phyloP scores from a whole-genome alignment of 2,888 invertebrate genomes.

The Troglohyphantes excavatus region DNA sequence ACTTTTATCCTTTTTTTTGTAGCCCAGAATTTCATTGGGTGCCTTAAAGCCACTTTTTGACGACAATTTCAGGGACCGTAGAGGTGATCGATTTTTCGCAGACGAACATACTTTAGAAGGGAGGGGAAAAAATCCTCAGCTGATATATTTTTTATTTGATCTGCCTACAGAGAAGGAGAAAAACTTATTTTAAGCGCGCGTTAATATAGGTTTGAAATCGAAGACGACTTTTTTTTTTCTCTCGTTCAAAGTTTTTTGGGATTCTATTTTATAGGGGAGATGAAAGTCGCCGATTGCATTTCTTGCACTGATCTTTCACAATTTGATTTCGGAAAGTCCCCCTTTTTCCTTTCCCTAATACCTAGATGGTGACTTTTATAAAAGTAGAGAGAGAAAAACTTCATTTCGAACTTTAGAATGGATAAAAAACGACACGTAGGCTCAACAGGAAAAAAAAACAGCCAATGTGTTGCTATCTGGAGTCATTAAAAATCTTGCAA shows the following conservation, averaged over 20 bases:
- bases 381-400: not conserved
- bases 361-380: constrained; percentile 11
- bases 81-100: constrained; percentile 72
- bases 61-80: constrained; percentile 75
- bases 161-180: constrained; percentile 33
- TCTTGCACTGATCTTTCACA: constrained; percentile 60
- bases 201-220: constrained; percentile 75
- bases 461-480: not conserved
- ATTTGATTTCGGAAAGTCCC: constrained; percentile 61
- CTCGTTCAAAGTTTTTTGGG: constrained; percentile 23
- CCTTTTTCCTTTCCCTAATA: constrained; percentile 24
- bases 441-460: not conserved
- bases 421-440: not conserved
- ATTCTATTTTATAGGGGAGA: constrained; percentile 64
- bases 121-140: constrained; percentile 30
- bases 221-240: constrained; percentile 49
- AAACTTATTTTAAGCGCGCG: constrained; percentile 72
- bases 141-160: constrained; percentile 71
- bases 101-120: constrained; percentile 69
- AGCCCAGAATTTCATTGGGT: constrained; percentile 71
- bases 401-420: not conserved
- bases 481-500: not conserved
- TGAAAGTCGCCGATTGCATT: constrained; percentile 67
- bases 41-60: constrained; percentile 76
- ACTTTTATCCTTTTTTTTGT: constrained; percentile 66